Evolutionary conservation across 2,113 vertebrate genomes (phyloP).

Genomic region (Abramis brama): DNA sequence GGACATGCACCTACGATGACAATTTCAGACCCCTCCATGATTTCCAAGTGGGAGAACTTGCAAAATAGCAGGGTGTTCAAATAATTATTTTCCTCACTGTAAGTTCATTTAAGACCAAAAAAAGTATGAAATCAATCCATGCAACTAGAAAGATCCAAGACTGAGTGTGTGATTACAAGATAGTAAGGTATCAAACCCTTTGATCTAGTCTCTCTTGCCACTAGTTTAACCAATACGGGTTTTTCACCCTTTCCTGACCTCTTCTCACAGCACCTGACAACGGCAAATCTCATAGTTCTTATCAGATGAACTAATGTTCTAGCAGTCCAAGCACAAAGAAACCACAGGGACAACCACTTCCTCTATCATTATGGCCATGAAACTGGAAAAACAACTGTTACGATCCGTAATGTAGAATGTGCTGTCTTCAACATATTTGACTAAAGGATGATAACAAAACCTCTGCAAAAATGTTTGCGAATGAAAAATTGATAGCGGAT

Average conservation of each 20-base stretch:
- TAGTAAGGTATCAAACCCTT: not conserved
- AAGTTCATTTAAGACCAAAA: too few species aligned
- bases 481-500: conserved; percentile 9
- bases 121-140: not conserved
- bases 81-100: too few species aligned
- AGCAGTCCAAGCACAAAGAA: not conserved
- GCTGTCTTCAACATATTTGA: conserved; percentile 3
- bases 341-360: not conserved
- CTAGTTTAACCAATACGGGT: not conserved
- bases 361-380: not conserved
- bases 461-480: not conserved
- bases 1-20: too few species aligned
- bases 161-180: not conserved
- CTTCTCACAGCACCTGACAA: not conserved
- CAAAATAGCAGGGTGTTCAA: too few species aligned
- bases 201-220: not conserved
- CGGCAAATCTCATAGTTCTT: not conserved
- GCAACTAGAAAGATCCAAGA: not conserved
- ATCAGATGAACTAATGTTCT: not conserved
- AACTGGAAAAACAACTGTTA: not conserved
- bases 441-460: not conserved
- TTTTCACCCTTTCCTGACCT: conserved; percentile 9
- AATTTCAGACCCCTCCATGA: too few species aligned
- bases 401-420: not conserved
- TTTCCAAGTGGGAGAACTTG: too few species aligned